These are phyloP conservation scores for Alouatta palliata DNA, from an alignment of 2,113 vertebrate genomes.

Conservation along the genomic window DNA sequence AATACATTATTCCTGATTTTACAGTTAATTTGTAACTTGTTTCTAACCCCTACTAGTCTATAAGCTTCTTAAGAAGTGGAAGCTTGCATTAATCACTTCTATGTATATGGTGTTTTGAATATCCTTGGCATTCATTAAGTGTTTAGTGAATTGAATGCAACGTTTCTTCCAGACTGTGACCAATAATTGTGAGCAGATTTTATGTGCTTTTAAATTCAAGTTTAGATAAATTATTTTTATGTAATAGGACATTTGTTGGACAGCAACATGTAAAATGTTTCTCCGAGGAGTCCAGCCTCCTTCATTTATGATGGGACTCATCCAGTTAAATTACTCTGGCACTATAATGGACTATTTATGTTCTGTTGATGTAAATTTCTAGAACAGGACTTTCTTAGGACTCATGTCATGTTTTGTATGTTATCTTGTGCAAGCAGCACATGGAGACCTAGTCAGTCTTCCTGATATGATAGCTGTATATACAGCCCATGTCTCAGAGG, in stretches of 20 bases:
- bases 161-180: constrained; percentile 1
- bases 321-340: neutral
- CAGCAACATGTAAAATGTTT: neutral
- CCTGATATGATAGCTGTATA: neutral
- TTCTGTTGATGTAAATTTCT: constrained; percentile 5
- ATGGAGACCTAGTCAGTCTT: neutral
- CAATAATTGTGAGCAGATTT: neutral
- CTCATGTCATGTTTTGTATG: neutral
- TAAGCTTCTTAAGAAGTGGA: neutral
- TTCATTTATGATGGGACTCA: neutral
- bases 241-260: neutral
- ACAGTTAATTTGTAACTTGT: neutral
- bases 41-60: neutral
- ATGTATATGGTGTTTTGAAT: neutral
- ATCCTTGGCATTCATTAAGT: neutral
- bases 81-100: constrained; percentile 15
- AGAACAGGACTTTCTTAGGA: neutral
- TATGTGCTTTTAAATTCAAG: constrained; percentile 16
- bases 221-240: neutral
- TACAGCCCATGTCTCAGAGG: neutral
- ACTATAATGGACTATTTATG: neutral
- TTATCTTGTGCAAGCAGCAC: neutral
- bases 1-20: constrained; percentile 1
- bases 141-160: neutral
- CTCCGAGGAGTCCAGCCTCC: neutral